Conservation (phyloP, 2,888 invertebrate species). For the Ochlodes sylvanus region DNA sequence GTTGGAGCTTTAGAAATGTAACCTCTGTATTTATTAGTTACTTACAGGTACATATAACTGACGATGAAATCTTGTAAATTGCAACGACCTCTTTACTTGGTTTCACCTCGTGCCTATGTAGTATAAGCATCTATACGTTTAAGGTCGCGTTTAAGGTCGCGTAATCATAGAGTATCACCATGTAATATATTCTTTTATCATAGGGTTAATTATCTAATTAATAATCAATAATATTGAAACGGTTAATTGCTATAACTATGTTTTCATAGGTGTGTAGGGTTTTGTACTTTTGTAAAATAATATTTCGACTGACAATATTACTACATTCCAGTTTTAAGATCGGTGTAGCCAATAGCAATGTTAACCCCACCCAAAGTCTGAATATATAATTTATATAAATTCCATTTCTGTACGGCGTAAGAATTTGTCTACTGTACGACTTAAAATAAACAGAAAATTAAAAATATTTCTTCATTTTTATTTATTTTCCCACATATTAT, state of each 20-base stretch:
- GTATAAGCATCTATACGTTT: constrained; percentile 26
- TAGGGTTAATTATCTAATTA: not conserved
- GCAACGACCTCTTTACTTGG: constrained; percentile 70
- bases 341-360: constrained; percentile 17
- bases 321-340: constrained; percentile 10
- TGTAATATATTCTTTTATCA: constrained; percentile 19
- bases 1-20: constrained; percentile 22
- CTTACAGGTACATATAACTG: constrained; percentile 39
- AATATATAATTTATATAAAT: constrained; percentile 32
- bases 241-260: constrained; percentile 2
- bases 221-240: constrained; percentile 17
- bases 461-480: constrained; percentile 1
- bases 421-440: constrained; percentile 31
- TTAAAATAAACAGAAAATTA: constrained; percentile 31
- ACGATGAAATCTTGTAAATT: constrained; percentile 81
- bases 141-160: constrained; percentile 43
- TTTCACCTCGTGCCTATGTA: constrained; percentile 64
- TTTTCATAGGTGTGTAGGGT: not conserved
- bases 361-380: constrained; percentile 35
- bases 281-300: constrained; percentile 37
- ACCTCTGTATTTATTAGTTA: constrained; percentile 40
- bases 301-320: constrained; percentile 17
- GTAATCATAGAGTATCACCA: constrained; percentile 21
- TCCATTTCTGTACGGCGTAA: constrained; percentile 16
- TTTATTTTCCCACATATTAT: not conserved